These are phyloP conservation scores for Pandion haliaetus DNA, from an alignment of 2,113 vertebrate genomes.

Conservation along the genomic window DNA sequence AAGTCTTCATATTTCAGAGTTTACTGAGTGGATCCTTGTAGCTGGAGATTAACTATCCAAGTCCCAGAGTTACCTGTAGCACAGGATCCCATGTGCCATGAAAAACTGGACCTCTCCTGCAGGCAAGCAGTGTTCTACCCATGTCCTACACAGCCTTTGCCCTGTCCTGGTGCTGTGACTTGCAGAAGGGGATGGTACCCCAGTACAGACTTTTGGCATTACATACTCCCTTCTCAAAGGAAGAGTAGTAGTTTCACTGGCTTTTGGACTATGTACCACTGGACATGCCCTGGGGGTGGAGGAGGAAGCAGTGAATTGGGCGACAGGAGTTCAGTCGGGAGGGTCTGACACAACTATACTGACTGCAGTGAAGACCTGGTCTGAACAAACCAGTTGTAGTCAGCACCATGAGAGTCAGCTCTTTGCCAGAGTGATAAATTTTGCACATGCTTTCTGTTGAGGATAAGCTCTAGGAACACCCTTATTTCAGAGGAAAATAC, in stretches of 20 bases:
- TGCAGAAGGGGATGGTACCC: neutral
- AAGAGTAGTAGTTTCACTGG: neutral
- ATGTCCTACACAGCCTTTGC: neutral
- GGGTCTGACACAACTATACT: neutral
- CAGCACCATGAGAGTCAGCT: neutral
- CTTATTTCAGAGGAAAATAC: neutral
- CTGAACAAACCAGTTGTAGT: neutral
- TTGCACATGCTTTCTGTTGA: neutral
- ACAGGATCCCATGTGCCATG: neutral
- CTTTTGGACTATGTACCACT: neutral
- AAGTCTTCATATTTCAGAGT: neutral
- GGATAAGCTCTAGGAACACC: neutral
- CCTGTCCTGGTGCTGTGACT: neutral
- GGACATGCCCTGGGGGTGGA: neutral
- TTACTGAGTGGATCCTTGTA: neutral
- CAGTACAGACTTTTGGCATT: rapidly evolving
- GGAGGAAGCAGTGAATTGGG: neutral
- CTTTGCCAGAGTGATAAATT: neutral
- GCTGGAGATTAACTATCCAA: neutral
- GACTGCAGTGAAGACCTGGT: neutral
- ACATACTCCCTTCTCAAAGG: neutral
- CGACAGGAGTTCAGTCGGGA: rapidly evolving
- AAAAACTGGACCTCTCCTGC: neutral
- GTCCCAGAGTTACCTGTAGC: neutral
- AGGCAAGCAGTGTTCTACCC: neutral